Evolutionary conservation across 2,113 vertebrate species (phyloP).

Genomic region (Pseudorasbora parva): DNA sequence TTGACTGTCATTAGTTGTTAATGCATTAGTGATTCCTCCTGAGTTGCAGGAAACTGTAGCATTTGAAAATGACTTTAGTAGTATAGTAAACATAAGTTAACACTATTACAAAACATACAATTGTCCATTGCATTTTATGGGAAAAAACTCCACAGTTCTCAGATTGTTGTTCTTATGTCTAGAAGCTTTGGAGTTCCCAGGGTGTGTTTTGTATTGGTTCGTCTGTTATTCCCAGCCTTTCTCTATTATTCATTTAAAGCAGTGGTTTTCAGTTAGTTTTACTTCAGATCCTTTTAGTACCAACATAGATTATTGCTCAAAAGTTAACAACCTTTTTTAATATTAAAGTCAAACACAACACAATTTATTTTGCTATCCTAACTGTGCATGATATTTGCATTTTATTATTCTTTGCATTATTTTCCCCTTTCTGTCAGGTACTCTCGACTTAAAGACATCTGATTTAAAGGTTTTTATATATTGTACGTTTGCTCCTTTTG

Average conservation of each 20-base stretch:
- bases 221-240: constrained; percentile 9
- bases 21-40: background rate
- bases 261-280: background rate
- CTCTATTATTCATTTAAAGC: background rate
- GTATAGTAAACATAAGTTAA: background rate
- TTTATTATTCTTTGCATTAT: background rate
- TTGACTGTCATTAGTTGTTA: background rate
- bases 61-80: background rate
- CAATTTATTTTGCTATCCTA: background rate
- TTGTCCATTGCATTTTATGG: background rate
- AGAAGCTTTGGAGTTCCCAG: constrained; percentile 10
- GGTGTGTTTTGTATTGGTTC: constrained; percentile 16
- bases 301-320: background rate
- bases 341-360: background rate
- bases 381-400: background rate
- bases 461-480: background rate
- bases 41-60: background rate
- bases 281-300: background rate
- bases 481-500: background rate
- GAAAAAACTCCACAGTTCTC: background rate
- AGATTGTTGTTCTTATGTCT: constrained; percentile 25
- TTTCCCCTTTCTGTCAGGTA: background rate
- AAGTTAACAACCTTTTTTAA: background rate
- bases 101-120: background rate
- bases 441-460: background rate